Conservation (phyloP, 2,113 vertebrate genomes). For the Pelecanoides urinatrix region DNA sequence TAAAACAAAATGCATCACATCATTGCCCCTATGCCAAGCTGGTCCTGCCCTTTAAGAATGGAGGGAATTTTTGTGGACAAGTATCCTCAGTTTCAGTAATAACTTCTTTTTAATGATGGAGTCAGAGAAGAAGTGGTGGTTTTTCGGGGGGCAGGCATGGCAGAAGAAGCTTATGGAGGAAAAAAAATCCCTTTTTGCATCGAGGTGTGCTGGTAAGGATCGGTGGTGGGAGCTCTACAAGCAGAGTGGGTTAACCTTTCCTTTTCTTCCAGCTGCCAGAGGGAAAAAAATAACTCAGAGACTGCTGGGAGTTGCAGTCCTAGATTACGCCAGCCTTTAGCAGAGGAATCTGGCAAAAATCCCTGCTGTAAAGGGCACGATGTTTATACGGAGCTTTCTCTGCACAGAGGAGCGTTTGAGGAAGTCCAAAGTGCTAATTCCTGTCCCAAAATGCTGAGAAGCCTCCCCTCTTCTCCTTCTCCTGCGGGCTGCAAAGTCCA, state of each 20-base stretch:
- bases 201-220: background rate
- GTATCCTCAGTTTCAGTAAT: background rate
- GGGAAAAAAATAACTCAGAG: background rate
- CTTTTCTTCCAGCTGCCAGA: background rate
- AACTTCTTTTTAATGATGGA: background rate
- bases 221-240: rapidly evolving
- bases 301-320: slow-evolving; percentile 9
- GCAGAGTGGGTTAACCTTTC: background rate
- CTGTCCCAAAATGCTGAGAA: background rate
- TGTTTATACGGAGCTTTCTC: background rate
- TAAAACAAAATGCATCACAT: background rate
- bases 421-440: background rate
- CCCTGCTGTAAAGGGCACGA: background rate
- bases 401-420: background rate
- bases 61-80: background rate
- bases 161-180: background rate
- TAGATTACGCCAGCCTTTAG: background rate
- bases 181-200: background rate
- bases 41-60: background rate
- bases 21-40: background rate
- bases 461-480: background rate
- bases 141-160: background rate
- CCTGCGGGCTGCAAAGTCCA: background rate
- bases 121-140: background rate
- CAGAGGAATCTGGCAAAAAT: background rate